Base-by-base conservation (phyloP, 2,888 invertebrate species). In the Atrina japonica region DNA sequence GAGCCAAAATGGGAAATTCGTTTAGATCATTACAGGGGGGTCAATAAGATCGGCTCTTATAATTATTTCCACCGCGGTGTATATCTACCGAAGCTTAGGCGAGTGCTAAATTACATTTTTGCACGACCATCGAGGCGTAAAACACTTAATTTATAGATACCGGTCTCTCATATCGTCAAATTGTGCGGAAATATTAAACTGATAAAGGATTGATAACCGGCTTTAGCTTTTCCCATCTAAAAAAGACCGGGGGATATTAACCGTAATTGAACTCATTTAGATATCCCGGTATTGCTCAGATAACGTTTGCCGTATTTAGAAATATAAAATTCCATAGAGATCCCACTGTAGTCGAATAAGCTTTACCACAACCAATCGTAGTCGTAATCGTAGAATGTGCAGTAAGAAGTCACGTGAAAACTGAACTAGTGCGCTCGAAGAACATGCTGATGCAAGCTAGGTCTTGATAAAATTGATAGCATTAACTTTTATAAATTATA, bases 141-240 rank as follows among this genome's bases (percentile, higher is more conserved):
- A 71, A 52, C 65, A 60, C 56, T 66, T 71, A 71, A 71, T 71
- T 71, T 66, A 66, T 61, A 63, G 66, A 66, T 66, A 66, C 60
- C 61, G 29, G 61, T 47, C 61, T 58, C 66, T 66, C 71, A 71
- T 71, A 71, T 71, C 71, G 71, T 71, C 61, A 71, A 71, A 71
- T 71, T 71, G 71, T 71, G 71, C 66, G 71, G 71, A 71, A 71
- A 71, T 71, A 71, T 71, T 66, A 71, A 61, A 66, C 61, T 40
- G 71, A 71, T 71, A 71, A 61, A 52, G 56, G 61, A 66, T 61
- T 66, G 71, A 71, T 71, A 71, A 71, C 66, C 25, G 45, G 50
- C 49, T 53, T 66, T 61, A 71, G 66, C 41, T 66, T 45, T 60
- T 66, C 35, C 66, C 65, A 66, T 66, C 61, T 61, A 47, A 66